phyloP scores from a whole-genome alignment of 2,888 invertebrate genomes.

The Archaeoteleia sp. region DNA sequence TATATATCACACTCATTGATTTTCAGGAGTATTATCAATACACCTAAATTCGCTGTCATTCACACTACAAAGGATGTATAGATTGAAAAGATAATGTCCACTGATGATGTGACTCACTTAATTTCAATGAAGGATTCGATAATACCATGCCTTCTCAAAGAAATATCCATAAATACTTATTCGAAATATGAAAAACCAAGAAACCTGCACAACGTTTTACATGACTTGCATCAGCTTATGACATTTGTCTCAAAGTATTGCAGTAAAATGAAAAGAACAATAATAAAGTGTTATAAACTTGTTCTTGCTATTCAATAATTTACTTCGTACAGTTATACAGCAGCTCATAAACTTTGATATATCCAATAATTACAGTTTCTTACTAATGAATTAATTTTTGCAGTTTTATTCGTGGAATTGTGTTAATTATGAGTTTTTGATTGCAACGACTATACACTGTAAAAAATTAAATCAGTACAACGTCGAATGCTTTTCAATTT shows the following conservation, averaged over 20 bases:
- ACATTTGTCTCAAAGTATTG: conserved; percentile 22
- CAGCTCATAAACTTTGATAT: conserved; percentile 26
- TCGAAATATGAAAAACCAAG: too few species aligned
- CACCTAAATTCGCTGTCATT: conserved; percentile 20
- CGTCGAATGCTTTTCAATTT: too few species aligned
- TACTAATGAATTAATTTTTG: too few species aligned
- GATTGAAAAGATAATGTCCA: conserved; percentile 7
- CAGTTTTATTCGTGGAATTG: too few species aligned
- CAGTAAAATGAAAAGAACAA: conserved; percentile 36
- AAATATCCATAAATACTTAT: conserved; percentile 11
- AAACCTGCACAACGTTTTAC: too few species aligned
- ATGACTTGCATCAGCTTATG: conserved; percentile 16
- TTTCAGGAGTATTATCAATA: conserved; percentile 25
- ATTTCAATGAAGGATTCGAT: conserved; percentile 6
- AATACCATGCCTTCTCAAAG: background rate
- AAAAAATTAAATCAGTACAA: too few species aligned
- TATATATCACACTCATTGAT: conserved; percentile 27
- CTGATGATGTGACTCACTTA: conserved; percentile 13
- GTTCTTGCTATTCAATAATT: conserved; percentile 37
- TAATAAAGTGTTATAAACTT: conserved; percentile 44
- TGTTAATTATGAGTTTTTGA: too few species aligned
- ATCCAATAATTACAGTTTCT: conserved; percentile 17
- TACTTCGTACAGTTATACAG: conserved; percentile 13
- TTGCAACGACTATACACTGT: too few species aligned
- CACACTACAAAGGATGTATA: conserved; percentile 5